phyloP scores from a whole-genome alignment of 2,113 vertebrate genomes.

The Salvelinus namaycush region DNA sequence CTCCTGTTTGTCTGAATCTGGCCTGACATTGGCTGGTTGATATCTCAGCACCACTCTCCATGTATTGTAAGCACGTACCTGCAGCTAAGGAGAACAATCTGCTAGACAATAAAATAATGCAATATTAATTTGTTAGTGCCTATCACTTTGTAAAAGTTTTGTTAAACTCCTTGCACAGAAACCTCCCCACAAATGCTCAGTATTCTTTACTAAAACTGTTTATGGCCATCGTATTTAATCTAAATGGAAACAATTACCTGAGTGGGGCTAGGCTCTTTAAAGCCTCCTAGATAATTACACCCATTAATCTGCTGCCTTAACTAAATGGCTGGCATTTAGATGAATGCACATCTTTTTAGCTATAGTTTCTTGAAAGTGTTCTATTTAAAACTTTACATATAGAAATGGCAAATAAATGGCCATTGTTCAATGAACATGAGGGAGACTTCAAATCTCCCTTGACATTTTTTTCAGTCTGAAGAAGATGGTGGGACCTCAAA shows the following conservation, averaged over 20 bases:
- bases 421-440: no score
- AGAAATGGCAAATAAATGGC: not conserved
- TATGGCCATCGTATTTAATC: conserved; percentile 24
- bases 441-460: not conserved
- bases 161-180: not conserved
- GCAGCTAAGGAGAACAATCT: no score
- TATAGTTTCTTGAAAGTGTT: conserved; percentile 3
- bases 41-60: no score
- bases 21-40: no score
- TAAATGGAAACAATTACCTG: conserved; percentile 40
- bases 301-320: conserved; percentile 40
- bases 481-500: conserved; percentile 13
- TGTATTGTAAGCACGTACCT: no score
- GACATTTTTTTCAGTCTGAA: not conserved
- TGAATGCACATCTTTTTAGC: not conserved
- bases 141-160: not conserved
- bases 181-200: not conserved
- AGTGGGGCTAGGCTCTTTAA: not conserved
- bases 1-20: no score
- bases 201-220: conserved; percentile 25
- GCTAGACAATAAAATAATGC: not conserved
- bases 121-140: not conserved
- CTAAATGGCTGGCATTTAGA: conserved; percentile 20
- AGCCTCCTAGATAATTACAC: conserved; percentile 30
- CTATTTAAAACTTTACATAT: not conserved